phyloP scores from a whole-genome alignment of 2,113 vertebrate genomes.

The Poecilia latipinna region DNA sequence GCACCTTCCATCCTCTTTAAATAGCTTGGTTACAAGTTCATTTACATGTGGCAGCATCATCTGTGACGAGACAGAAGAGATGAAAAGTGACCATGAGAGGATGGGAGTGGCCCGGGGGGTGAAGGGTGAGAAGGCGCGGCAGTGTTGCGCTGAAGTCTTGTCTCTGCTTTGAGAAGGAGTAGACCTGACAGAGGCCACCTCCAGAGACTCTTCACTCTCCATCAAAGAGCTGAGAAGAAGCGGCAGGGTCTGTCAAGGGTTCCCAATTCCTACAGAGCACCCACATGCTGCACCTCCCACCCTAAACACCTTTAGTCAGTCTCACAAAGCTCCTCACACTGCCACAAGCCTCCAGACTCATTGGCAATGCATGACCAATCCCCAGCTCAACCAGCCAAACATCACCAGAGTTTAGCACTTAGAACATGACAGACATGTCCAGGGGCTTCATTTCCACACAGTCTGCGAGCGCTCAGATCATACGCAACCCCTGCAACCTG shows the following conservation, averaged over 20 bases:
- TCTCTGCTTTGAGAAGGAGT: slow-evolving; percentile 79
- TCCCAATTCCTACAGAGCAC: slow-evolving; percentile 73
- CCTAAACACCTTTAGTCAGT: slow-evolving; percentile 78
- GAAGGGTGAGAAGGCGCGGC: slow-evolving; percentile 67
- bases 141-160: slow-evolving; percentile 59
- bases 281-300: slow-evolving; percentile 75
- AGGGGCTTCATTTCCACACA: slow-evolving; percentile 64
- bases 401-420: slow-evolving; percentile 76
- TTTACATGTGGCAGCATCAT: slow-evolving; percentile 61
- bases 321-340: slow-evolving; percentile 60
- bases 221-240: slow-evolving; percentile 81
- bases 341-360: slow-evolving; percentile 76
- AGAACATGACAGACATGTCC: slow-evolving; percentile 75
- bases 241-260: slow-evolving; percentile 83
- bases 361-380: slow-evolving; percentile 81
- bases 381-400: slow-evolving; percentile 71
- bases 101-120: slow-evolving; percentile 69
- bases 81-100: slow-evolving; percentile 74
- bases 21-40: slow-evolving; percentile 58
- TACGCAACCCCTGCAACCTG: slow-evolving; percentile 28
- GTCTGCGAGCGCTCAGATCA: slow-evolving; percentile 56
- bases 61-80: slow-evolving; percentile 50
- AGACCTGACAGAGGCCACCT: slow-evolving; percentile 83
- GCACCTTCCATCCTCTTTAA: slow-evolving; percentile 47
- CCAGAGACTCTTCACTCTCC: slow-evolving; percentile 82